These are phyloP conservation scores for Sus scrofa DNA, from an alignment of 2,113 vertebrate genomes.

Conservation along the genomic window DNA sequence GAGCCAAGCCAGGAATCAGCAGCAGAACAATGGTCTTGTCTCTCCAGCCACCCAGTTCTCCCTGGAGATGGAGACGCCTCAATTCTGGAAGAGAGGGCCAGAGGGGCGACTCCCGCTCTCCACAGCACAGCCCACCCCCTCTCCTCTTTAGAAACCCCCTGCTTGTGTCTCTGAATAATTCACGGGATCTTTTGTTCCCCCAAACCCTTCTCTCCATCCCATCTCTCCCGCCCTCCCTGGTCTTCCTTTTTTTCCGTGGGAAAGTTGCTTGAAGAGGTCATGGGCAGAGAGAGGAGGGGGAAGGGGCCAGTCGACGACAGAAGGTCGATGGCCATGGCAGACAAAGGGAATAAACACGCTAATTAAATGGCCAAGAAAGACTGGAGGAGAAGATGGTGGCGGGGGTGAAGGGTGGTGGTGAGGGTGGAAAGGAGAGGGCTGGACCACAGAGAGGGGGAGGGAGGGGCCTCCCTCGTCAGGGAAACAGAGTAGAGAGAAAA, in stretches of 20 bases:
- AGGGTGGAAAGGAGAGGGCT: slow-evolving; percentile 63
- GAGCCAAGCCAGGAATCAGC: background rate
- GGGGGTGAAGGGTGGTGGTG: slow-evolving; percentile 20
- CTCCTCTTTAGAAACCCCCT: slow-evolving; percentile 81
- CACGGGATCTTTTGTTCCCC: slow-evolving; percentile 82
- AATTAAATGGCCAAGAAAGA: slow-evolving; percentile 82
- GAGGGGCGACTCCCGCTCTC: background rate
- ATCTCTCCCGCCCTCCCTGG: slow-evolving; percentile 51
- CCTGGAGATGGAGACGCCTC: slow-evolving; percentile 73
- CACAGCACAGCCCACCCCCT: slow-evolving; percentile 44
- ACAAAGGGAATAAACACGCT: slow-evolving; percentile 85
- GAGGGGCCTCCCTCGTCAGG: slow-evolving; percentile 55
- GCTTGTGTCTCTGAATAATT: slow-evolving; percentile 84
- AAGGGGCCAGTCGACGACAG: slow-evolving; percentile 79
- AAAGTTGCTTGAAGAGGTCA: slow-evolving; percentile 86
- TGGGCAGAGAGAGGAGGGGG: slow-evolving; percentile 59
- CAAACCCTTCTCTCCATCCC: slow-evolving; percentile 68
- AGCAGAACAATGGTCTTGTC: slow-evolving; percentile 76
- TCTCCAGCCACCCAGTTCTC: slow-evolving; percentile 77
- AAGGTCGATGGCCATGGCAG: slow-evolving; percentile 83
- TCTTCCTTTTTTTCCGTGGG: slow-evolving; percentile 83
- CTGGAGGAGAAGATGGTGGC: background rate
- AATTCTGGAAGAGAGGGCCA: slow-evolving; percentile 7
- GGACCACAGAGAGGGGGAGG: background rate
- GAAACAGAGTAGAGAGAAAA: slow-evolving; percentile 49